Base-by-base conservation (phyloP, 2,888 invertebrate species). In the Melanargia galathea region DNA sequence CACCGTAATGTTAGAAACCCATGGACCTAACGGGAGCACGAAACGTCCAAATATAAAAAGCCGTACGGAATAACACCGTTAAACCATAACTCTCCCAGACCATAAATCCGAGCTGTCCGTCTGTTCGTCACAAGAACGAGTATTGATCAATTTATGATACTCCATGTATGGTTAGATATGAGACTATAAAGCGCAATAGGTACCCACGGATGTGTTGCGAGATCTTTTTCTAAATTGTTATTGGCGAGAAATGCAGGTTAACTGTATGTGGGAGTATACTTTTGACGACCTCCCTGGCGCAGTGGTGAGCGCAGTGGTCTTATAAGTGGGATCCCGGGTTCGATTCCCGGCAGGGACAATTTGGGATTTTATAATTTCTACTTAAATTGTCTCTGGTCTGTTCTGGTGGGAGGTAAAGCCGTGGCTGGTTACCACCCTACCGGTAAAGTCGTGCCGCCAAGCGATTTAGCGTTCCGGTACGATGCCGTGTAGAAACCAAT, bases 91-190 rank as follows among this genome's bases (percentile, higher is more conserved):
- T 75, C 75, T 77, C 75, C 68, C 70, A 68, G 68, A 67, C 75
- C 71, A 80, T 81, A 81, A 82, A 80, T 81, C 75, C 67, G 68
- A 64, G 67, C 73, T 69, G 75, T 76, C 74, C 70, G 72, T 74
- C 69, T 68, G 74, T 77, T 78, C 78, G 79, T 82, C 82, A 82
- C 77, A 75, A 76, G 79, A 79, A 79, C 79, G 73, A 72, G 80
- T 79, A 78, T 77, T 77, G 77, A 77, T 83, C 75, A 81, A 84
- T 84, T 82, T 83, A 84, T 82, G 80, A 82, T 80, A 71, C 70
- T 49, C 80, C 82, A 60, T 82, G 65, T 79, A 82, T 60, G 81
- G 62, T 65, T 66, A 66, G 73, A 74, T 79, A 80, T 75, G 71
- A 74, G 71, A 71, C 66, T 60, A 69, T 71, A 70, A 72, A 69